phyloP scores from a whole-genome alignment of 2,113 vertebrate genomes.

The Rhipidura dahli region DNA sequence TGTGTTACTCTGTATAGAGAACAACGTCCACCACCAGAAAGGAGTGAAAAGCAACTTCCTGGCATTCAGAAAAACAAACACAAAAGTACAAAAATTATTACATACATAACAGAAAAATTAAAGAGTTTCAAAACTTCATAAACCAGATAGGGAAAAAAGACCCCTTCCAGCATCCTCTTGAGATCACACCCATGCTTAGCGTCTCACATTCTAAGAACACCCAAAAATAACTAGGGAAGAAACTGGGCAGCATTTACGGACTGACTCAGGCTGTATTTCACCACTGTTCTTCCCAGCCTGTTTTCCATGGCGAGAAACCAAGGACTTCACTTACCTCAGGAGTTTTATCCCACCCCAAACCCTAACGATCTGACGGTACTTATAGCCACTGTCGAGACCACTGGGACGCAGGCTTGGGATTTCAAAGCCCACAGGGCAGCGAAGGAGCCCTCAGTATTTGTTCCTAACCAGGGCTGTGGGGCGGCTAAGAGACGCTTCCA shows the following conservation, averaged over 20 bases:
- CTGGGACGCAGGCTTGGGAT: not conserved
- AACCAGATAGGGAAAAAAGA: not conserved
- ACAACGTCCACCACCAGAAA: not conserved
- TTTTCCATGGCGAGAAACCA: not conserved
- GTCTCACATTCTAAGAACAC: not conserved
- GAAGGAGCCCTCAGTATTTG: not conserved
- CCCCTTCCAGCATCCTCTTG: not conserved
- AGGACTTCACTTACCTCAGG: not conserved
- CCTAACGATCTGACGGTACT: not conserved
- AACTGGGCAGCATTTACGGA: not conserved
- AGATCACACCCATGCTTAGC: not conserved
- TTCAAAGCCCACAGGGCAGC: not conserved
- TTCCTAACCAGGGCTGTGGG: not conserved
- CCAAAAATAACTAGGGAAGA: constrained; percentile 4
- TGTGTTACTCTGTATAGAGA: not conserved
- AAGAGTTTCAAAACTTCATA: not conserved
- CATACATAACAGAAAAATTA: not conserved
- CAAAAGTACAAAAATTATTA: not conserved
- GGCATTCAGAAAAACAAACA: not conserved
- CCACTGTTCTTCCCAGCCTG: not conserved
- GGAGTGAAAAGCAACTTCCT: not conserved
- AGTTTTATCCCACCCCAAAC: not conserved
- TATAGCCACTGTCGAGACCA: not conserved
- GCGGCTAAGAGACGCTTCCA: not conserved
- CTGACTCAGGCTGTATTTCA: not conserved